Conservation (phyloP, 2,113 vertebrate species). For the Brienomyrus longianalis region DNA sequence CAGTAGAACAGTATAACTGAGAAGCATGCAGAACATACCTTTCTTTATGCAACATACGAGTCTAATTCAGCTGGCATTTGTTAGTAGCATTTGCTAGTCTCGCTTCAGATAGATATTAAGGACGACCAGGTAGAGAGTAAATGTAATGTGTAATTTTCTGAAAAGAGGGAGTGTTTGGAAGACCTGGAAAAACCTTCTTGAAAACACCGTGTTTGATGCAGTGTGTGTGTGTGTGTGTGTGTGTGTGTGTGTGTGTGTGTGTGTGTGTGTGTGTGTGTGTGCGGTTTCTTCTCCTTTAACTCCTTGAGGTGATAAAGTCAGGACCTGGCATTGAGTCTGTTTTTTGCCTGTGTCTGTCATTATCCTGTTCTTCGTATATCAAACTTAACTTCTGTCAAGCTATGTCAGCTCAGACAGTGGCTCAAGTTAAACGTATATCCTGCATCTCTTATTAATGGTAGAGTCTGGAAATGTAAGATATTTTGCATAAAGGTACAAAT, state of each 20-base stretch:
- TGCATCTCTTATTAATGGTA: not conserved
- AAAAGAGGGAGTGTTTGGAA: slow-evolving; percentile 40
- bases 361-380: not conserved
- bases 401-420: not conserved
- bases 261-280: slow-evolving; percentile 21
- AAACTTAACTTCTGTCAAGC: not conserved
- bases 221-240: slow-evolving; percentile 21
- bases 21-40: not conserved
- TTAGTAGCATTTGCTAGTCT: not conserved
- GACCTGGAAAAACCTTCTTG: not conserved
- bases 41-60: not conserved
- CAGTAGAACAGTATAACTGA: not conserved
- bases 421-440: not conserved
- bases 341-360: not conserved
- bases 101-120: not conserved
- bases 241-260: slow-evolving; percentile 18
- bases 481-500: not conserved
- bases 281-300: not conserved
- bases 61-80: not conserved
- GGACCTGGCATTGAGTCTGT: not conserved
- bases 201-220: slow-evolving; percentile 8
- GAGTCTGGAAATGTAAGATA: not conserved
- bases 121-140: not conserved
- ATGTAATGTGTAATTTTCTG: slow-evolving; percentile 15
- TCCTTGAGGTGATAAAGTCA: not conserved